These are phyloP conservation scores for Phlogophora meticulosa DNA, from an alignment of 2,888 invertebrate species.

Conservation along the genomic window DNA sequence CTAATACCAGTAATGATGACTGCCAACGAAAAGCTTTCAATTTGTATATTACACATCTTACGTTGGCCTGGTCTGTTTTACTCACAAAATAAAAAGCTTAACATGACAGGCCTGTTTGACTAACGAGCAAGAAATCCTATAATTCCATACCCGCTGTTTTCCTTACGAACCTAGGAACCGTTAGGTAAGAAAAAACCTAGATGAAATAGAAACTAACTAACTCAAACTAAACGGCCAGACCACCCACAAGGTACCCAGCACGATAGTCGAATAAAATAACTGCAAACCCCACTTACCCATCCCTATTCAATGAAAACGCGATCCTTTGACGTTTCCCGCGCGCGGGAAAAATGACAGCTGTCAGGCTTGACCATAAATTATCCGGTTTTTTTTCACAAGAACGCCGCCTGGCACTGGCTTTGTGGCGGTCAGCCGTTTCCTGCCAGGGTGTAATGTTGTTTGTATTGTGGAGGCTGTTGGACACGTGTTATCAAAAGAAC, in stretches of 20 bases:
- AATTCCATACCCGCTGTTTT: not conserved
- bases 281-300: constrained; percentile 40
- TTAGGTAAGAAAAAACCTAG: not conserved
- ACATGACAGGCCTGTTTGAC: too few relatives aligned
- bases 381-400: constrained; percentile 64
- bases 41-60: too few relatives aligned
- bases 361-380: constrained; percentile 73
- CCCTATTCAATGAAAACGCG: constrained; percentile 57
- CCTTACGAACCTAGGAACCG: too few relatives aligned
- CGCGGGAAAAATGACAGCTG: constrained; percentile 84
- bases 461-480: constrained; percentile 55
- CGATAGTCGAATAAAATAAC: constrained; percentile 40
- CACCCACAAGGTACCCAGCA: constrained; percentile 33
- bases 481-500: constrained; percentile 67
- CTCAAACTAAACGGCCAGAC: constrained; percentile 6
- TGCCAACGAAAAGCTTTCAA: too few relatives aligned
- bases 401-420: constrained; percentile 63
- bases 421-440: constrained; percentile 74
- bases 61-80: too few relatives aligned
- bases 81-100: too few relatives aligned
- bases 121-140: not conserved
- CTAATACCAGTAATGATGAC: too few relatives aligned
- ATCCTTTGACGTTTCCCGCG: constrained; percentile 65
- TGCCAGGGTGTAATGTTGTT: constrained; percentile 69
- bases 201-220: not conserved